Evolutionary conservation across 2,113 vertebrate species (phyloP).

Genomic region (Pteropus alecto): DNA sequence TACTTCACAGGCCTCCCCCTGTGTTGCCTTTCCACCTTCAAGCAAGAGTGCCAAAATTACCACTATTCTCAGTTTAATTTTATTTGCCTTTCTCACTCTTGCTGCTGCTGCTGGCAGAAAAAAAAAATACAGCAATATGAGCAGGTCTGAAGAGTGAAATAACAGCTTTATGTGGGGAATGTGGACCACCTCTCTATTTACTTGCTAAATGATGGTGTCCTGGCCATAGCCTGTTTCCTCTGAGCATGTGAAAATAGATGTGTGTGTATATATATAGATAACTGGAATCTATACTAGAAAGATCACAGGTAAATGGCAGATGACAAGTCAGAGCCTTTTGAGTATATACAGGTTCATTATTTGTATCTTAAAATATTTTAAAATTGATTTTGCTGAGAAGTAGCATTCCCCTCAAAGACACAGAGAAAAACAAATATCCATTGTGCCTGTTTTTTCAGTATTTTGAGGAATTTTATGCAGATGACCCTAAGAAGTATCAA

Average conservation of each 20-base stretch:
- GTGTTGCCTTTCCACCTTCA: background rate
- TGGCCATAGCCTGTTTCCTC: background rate
- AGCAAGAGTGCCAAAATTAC: background rate
- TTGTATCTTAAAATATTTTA: constrained; percentile 60
- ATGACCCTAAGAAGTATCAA: constrained; percentile 94
- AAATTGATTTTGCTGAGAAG: constrained; percentile 61
- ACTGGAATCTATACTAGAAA: background rate
- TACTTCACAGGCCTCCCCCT: background rate
- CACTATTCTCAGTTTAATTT: background rate
- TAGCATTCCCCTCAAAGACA: constrained; percentile 49
- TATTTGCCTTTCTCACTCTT: background rate
- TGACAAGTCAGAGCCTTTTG: background rate
- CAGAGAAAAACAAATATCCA: constrained; percentile 73
- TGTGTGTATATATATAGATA: background rate
- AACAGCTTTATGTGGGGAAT: background rate
- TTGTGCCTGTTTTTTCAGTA: constrained; percentile 90
- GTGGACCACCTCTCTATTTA: background rate
- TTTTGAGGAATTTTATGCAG: constrained; percentile 96
- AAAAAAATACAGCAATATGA: background rate
- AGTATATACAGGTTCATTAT: background rate
- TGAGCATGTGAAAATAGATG: background rate
- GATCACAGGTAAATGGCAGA: background rate
- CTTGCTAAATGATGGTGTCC: background rate
- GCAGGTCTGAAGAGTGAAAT: background rate
- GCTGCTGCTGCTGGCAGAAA: no score